phyloP scores from a whole-genome alignment of 2,113 vertebrate species.

The Falcunculus frontatus region DNA sequence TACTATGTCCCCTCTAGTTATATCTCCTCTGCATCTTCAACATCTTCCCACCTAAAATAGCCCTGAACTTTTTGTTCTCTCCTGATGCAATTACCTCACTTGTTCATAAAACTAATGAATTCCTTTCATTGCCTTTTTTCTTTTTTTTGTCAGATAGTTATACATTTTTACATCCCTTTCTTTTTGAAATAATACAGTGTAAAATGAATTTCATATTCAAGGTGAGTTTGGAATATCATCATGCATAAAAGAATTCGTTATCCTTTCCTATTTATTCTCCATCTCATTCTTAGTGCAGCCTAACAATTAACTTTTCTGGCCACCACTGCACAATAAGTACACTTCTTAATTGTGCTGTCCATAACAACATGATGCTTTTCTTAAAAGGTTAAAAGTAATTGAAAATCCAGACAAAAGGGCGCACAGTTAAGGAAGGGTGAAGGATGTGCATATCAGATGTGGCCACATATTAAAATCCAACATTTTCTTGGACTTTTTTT shows the following conservation, averaged over 20 bases:
- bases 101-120: not conserved
- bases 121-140: not conserved
- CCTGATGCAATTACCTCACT: not conserved
- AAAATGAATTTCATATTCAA: not conserved
- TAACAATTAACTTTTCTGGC: constrained; percentile 27
- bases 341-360: constrained; percentile 1
- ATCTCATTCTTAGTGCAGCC: not conserved
- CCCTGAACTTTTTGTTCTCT: not conserved
- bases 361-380: not conserved
- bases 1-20: not conserved
- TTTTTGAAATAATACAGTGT: not conserved
- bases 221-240: not conserved
- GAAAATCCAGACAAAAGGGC: not conserved
- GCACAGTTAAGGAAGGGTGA: not conserved
- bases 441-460: not conserved
- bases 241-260: not conserved
- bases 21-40: not conserved
- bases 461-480: not conserved
- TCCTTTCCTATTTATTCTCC: not conserved
- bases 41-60: not conserved
- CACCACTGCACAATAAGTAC: not conserved
- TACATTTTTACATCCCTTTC: not conserved
- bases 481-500: not conserved
- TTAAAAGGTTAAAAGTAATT: not conserved
- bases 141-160: not conserved